Conservation (phyloP, 2,797 vertebrate genomes). For the Lacerta bilineata region DNA sequence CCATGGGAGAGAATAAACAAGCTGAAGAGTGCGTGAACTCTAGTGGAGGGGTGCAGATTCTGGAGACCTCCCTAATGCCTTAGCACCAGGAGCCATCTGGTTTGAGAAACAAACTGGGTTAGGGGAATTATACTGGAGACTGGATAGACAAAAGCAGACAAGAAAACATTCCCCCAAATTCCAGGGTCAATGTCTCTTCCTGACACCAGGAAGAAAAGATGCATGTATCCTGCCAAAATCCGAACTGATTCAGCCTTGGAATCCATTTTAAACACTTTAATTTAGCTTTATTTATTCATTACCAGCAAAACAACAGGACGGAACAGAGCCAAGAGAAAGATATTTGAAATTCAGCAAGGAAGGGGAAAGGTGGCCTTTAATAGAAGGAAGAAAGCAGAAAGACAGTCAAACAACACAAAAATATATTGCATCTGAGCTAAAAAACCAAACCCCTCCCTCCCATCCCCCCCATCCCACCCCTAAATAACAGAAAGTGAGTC, state of each 20-base stretch:
- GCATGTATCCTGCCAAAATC: not conserved
- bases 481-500: not conserved
- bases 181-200: not conserved
- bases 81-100: slow-evolving; percentile 26
- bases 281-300: not conserved
- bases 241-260: not conserved
- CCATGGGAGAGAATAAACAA: slow-evolving; percentile 74
- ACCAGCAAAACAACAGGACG: not conserved
- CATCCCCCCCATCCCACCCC: not conserved
- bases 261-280: not conserved
- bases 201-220: not conserved
- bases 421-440: slow-evolving; percentile 5
- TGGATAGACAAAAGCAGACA: slow-evolving; percentile 5
- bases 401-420: not conserved
- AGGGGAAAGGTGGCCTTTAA: not conserved
- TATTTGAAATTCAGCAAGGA: not conserved
- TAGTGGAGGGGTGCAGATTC: slow-evolving; percentile 32
- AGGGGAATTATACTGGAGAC: slow-evolving; percentile 18
- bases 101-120: slow-evolving; percentile 51
- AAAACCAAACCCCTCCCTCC: not conserved
- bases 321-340: not conserved
- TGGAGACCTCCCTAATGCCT: rapidly evolving
- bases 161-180: slow-evolving; percentile 2
- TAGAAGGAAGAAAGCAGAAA: not conserved
- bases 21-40: not conserved